A percentile compares a stretch with the other conserved stretches of the same genome.
phyloP scores from a whole-genome alignment of 2,797 vertebrate genomes.

The Karalla daura region DNA sequence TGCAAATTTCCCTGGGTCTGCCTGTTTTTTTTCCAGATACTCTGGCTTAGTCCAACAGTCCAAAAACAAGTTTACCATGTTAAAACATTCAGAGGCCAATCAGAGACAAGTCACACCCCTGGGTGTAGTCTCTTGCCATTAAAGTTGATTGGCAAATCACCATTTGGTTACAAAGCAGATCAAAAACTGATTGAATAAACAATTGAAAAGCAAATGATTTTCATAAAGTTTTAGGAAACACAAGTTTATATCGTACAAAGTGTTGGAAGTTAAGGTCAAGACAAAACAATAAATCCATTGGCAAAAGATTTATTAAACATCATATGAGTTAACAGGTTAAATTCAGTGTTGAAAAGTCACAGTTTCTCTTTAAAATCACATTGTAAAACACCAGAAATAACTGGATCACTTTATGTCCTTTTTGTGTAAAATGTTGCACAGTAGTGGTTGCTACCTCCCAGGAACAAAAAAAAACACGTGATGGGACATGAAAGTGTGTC shows the following conservation, averaged over 20 bases:
- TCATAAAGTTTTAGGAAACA: neutral
- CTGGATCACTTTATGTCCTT: neutral
- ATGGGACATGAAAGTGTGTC: conserved; percentile 25
- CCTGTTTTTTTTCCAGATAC: too few species aligned
- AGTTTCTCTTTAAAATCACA: conserved; percentile 35
- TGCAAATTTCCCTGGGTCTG: too few species aligned
- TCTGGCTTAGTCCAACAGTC: too few species aligned
- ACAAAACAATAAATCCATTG: neutral
- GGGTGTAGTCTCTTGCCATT: too few species aligned
- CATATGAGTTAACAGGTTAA: conserved; percentile 19
- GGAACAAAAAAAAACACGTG: neutral
- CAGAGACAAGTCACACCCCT: too few species aligned
- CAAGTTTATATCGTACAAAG: neutral
- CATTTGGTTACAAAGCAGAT: too few species aligned
- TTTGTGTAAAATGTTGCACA: neutral
- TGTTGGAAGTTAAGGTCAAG: neutral
- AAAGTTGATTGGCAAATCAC: too few species aligned
- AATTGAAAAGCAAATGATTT: too few species aligned
- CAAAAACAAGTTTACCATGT: too few species aligned
- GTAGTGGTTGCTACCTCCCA: conserved; percentile 29
- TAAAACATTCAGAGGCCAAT: too few species aligned
- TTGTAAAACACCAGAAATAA: neutral
- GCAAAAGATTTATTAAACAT: conserved; percentile 52
- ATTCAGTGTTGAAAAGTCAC: conserved; percentile 24
- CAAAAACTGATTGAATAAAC: too few species aligned